Evolutionary conservation across 2,888 invertebrate genomes (phyloP), one percentile per base, ranked within the genome.

Genomic region (Rapana venosa): DNA sequence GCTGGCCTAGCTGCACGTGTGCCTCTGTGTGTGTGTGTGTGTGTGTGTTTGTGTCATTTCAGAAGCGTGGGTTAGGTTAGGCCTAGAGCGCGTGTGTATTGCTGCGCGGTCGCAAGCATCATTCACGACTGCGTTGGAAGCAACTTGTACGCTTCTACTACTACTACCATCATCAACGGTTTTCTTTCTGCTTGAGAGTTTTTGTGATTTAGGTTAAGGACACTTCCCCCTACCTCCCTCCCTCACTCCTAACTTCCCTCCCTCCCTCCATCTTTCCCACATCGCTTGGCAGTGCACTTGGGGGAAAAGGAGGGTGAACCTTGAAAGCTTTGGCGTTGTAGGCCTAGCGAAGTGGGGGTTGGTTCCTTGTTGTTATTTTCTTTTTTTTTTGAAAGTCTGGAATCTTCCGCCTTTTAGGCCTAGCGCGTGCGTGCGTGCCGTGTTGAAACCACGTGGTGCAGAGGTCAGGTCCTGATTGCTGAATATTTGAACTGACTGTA

Each of bases 381-480:
- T 58, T 77, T n/a, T n/a, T n/a, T n/a, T n/a, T n/a, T n/a, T n/a
- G n/a, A 30, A 77, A 77, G 32, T 77, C 77, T n/a, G 77, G 77
- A 2, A 77, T 32, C 77, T 30, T 30, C 15, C 11, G 58, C 58
- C 15, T 58, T 58, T 58, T 8, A 15, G 11, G 58, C 58, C 11
- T 58, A 15, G 70, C 22, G 70, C 70, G 70, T 81, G 81, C 81
- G 81, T 81, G 81, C 81, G 81, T 47, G 81, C 81, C 22, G 35
- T 36, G 81, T n/a, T 79, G 20, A 36, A 36, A 81, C 81, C 81
- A 81, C 81, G 81, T 81, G 81, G 81, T 81, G 81, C 22, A 8
- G 32, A 77, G 32, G 77, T 4, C 30, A 13, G 4, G 8, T 11
- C 30, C 0, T 30, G 77, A 77, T 77, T 77, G 77, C 32, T 77